Conservation (phyloP, 2,797 vertebrate species). For the Crocidura indochinensis region DNA sequence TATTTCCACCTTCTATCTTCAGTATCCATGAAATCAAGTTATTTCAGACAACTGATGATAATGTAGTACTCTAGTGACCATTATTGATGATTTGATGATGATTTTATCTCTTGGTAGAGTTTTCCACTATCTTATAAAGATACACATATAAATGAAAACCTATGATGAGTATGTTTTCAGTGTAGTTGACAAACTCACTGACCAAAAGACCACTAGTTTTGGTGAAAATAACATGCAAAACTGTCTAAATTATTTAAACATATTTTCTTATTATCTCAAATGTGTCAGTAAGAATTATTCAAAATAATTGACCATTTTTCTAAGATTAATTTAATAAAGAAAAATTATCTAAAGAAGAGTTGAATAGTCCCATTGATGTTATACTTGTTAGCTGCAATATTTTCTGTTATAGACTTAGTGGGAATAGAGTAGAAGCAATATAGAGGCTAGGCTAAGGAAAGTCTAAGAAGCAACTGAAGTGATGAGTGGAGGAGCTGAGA, state of each 20-base stretch:
- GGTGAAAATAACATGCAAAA: background rate
- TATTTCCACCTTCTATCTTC: conserved; percentile 66
- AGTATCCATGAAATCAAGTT: conserved; percentile 63
- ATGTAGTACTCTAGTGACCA: conserved; percentile 54
- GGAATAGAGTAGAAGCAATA: background rate
- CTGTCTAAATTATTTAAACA: conserved; percentile 64
- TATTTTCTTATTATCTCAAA: conserved; percentile 52
- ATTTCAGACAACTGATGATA: conserved; percentile 70
- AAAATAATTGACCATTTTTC: conserved; percentile 47
- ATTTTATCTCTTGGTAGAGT: conserved; percentile 35
- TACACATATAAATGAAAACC: conserved; percentile 28
- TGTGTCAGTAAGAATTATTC: background rate
- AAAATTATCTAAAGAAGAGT: background rate
- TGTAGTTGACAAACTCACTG: conserved; percentile 45
- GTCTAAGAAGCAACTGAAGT: too few species aligned
- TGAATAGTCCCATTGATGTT: background rate
- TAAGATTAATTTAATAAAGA: background rate
- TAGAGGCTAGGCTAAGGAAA: background rate
- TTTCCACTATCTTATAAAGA: conserved; percentile 39
- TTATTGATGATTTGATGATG: conserved; percentile 65
- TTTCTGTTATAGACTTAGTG: background rate
- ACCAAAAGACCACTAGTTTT: background rate
- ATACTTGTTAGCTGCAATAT: background rate
- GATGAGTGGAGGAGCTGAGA: too few species aligned
- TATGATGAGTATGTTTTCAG: conserved; percentile 35